phyloP scores from a whole-genome alignment of 2,797 vertebrate genomes.

The Huso huso region DNA sequence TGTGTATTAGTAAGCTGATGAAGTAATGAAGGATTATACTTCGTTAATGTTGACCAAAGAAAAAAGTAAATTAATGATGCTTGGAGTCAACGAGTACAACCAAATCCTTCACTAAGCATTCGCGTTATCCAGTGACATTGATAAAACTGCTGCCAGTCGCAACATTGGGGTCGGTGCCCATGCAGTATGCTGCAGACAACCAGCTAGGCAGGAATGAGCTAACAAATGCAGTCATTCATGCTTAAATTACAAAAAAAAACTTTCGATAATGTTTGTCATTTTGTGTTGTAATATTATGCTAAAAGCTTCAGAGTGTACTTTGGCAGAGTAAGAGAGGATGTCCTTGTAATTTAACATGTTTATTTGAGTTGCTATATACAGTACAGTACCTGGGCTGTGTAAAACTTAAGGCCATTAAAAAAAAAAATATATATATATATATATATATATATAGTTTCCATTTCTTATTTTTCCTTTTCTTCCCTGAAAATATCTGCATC shows the following conservation, averaged over 20 bases:
- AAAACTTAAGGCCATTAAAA: neutral
- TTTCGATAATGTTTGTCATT: neutral
- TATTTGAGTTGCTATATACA: constrained; percentile 17
- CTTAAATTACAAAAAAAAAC: constrained; percentile 9
- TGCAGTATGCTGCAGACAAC: neutral
- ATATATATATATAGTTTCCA: too few relatives aligned
- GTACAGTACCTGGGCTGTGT: constrained; percentile 9
- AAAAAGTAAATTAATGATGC: neutral
- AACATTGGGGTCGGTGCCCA: neutral
- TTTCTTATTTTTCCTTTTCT: too few relatives aligned
- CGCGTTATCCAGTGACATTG: neutral
- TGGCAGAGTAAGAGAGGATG: constrained; percentile 10
- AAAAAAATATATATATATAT: too few relatives aligned
- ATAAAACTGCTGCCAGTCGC: neutral
- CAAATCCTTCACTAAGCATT: neutral
- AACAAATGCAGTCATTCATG: constrained; percentile 3
- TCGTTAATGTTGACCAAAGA: neutral
- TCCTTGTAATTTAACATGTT: constrained; percentile 19
- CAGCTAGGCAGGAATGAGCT: neutral
- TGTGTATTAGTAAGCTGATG: neutral
- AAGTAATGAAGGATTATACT: neutral
- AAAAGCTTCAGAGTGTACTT: constrained; percentile 1
- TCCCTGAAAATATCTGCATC: too few relatives aligned
- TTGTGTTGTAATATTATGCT: constrained; percentile 9
- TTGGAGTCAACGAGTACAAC: neutral